phyloP scores from a whole-genome alignment of 2,888 invertebrate genomes.

The Rhaphigaster nebulosa region DNA sequence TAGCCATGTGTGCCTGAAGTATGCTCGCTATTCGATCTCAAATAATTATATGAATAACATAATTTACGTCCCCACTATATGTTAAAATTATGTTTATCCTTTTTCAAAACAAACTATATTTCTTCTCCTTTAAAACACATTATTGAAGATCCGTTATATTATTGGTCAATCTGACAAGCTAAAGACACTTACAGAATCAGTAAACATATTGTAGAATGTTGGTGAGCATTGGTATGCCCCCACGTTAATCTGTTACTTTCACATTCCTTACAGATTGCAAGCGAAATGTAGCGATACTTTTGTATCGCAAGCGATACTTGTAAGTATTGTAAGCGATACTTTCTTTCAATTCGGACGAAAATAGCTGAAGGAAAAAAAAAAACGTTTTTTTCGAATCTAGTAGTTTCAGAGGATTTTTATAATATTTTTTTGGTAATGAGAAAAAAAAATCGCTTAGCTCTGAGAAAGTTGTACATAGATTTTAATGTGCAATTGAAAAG shows the following conservation, averaged over 20 bases:
- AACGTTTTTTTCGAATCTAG: not conserved
- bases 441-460: too few species aligned
- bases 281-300: not conserved
- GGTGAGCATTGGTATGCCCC: not conserved
- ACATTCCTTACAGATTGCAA: not conserved
- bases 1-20: too few species aligned
- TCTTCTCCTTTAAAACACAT: not conserved
- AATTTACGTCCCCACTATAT: too few species aligned
- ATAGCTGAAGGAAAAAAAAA: not conserved
- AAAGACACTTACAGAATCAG: not conserved
- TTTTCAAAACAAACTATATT: not conserved
- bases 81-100: not conserved
- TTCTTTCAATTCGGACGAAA: not conserved
- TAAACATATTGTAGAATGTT: not conserved
- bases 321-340: too few species aligned
- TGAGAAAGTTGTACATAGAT: too few species aligned
- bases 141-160: not conserved
- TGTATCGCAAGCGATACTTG: too few species aligned
- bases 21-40: too few species aligned
- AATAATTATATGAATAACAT: too few species aligned
- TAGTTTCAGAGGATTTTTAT: too few species aligned
- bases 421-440: too few species aligned
- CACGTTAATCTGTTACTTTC: not conserved
- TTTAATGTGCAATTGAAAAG: too few species aligned
- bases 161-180: not conserved